Conservation (phyloP, 2,797 vertebrate genomes). For the Enteromius radiatus region DNA sequence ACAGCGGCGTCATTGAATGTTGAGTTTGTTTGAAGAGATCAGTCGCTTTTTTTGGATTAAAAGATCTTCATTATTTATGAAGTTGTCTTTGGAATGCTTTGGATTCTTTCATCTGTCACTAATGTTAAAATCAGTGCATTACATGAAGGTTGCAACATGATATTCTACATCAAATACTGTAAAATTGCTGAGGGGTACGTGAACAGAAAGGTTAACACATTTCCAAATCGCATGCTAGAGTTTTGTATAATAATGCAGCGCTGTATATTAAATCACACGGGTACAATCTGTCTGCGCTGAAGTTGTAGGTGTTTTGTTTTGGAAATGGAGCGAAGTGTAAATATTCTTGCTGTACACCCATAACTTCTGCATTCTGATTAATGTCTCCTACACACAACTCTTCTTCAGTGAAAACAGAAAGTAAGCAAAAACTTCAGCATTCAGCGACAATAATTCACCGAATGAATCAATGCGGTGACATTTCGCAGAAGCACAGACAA, state of each 20-base stretch:
- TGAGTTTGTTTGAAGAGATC: slow-evolving; percentile 33
- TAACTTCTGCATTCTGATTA: not conserved
- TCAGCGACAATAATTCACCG: slow-evolving; percentile 29
- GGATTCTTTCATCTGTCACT: slow-evolving; percentile 22
- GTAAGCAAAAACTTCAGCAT: slow-evolving; percentile 34
- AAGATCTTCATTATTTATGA: slow-evolving; percentile 37
- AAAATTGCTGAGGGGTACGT: not conserved
- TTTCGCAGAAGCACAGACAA: slow-evolving; percentile 41
- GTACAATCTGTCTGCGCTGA: not conserved
- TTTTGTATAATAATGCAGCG: no score
- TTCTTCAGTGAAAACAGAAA: slow-evolving; percentile 2
- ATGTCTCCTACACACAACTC: not conserved
- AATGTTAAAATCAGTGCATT: slow-evolving; percentile 25
- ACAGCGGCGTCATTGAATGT: not conserved
- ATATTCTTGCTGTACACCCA: not conserved
- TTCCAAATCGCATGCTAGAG: not conserved
- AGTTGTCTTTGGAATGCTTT: slow-evolving; percentile 30
- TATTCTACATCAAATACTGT: slow-evolving; percentile 5
- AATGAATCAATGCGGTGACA: slow-evolving; percentile 46
- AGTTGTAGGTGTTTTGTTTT: slow-evolving; percentile 18
- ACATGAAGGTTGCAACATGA: slow-evolving; percentile 8
- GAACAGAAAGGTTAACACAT: not conserved
- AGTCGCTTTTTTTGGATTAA: slow-evolving; percentile 12
- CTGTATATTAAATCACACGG: not conserved
- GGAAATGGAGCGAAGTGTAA: not conserved